A percentile compares a stretch with the other conserved stretches of the same genome.
These are phyloP conservation scores for Bhutanitis thaidina DNA, from an alignment of 2,888 invertebrate genomes.

Conservation along the genomic window DNA sequence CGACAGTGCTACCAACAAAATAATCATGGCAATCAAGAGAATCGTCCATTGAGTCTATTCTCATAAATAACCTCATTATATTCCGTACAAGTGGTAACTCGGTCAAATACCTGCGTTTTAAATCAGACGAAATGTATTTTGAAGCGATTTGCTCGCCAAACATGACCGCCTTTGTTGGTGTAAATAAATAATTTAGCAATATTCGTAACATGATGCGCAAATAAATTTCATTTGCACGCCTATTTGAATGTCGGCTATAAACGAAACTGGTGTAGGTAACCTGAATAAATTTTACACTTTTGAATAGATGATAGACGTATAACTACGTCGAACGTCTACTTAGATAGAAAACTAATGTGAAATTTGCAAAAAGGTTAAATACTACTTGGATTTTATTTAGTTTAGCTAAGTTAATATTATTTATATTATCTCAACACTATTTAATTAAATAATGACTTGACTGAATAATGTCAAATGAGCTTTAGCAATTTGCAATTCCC, in stretches of 20 bases:
- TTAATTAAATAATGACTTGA: too few relatives aligned
- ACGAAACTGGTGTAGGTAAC: not conserved
- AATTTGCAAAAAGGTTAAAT: too few relatives aligned
- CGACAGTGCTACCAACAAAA: constrained; percentile 7
- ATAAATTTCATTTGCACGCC: constrained; percentile 7
- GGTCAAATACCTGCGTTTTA: constrained; percentile 71
- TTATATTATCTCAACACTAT: too few relatives aligned
- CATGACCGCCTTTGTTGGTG: constrained; percentile 52
- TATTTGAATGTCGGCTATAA: constrained; percentile 2
- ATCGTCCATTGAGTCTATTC: constrained; percentile 22
- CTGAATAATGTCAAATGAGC: not conserved
- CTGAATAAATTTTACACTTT: constrained; percentile 5
- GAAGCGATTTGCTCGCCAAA: constrained; percentile 52
- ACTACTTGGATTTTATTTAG: too few relatives aligned
- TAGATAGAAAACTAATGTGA: too few relatives aligned
- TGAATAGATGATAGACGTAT: not conserved
- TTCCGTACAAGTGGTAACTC: constrained; percentile 44
- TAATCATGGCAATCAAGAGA: constrained; percentile 2
- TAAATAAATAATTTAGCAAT: constrained; percentile 60
- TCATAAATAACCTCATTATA: constrained; percentile 57
- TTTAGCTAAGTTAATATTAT: too few relatives aligned
- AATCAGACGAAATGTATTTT: constrained; percentile 57
- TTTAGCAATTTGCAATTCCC: constrained; percentile 1
- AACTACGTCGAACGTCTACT: too few relatives aligned
- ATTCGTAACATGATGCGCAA: constrained; percentile 35